Percentiles rank a stretch among this genome's conserved stretches.
phyloP scores from a whole-genome alignment of 2,888 invertebrate species.

The Mesorhabditis belari region DNA sequence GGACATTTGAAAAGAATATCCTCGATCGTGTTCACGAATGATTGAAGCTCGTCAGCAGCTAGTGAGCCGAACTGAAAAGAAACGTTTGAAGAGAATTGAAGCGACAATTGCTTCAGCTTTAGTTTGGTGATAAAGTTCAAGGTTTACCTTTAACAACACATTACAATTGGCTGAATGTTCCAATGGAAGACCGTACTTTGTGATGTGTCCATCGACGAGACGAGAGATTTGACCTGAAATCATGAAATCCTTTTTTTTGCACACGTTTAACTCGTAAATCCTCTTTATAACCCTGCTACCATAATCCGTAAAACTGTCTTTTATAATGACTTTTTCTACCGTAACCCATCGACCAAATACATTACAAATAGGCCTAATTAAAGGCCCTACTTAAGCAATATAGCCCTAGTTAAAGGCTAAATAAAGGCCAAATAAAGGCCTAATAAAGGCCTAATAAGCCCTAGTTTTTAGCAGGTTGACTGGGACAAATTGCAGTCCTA shows the following conservation, averaged over 20 bases:
- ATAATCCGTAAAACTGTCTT: neutral
- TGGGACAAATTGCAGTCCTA: no score
- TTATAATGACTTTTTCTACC: no score
- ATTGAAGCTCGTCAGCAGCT: slow-evolving; percentile 78
- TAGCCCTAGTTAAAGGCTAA: neutral
- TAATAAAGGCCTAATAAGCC: no score
- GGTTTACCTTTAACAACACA: slow-evolving; percentile 75
- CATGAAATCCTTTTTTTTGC: neutral
- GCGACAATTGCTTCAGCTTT: neutral
- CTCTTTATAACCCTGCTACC: neutral
- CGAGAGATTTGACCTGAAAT: slow-evolving; percentile 31
- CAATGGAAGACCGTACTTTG: slow-evolving; percentile 82
- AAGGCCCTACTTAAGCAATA: neutral
- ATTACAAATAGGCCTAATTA: no score
- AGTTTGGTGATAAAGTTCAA: neutral
- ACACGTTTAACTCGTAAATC: no score
- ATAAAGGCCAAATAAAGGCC: no score
- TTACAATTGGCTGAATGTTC: slow-evolving; percentile 95
- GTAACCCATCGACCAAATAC: no score
- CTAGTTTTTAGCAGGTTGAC: no score
- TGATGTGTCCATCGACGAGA: slow-evolving; percentile 64
- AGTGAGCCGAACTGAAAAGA: slow-evolving; percentile 73
- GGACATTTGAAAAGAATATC: slow-evolving; percentile 80
- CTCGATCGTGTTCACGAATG: slow-evolving; percentile 82
- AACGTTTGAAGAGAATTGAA: no score